Evolutionary conservation across 2,888 invertebrate species (phyloP).

Genomic region (Drosophila longiperda): DNA sequence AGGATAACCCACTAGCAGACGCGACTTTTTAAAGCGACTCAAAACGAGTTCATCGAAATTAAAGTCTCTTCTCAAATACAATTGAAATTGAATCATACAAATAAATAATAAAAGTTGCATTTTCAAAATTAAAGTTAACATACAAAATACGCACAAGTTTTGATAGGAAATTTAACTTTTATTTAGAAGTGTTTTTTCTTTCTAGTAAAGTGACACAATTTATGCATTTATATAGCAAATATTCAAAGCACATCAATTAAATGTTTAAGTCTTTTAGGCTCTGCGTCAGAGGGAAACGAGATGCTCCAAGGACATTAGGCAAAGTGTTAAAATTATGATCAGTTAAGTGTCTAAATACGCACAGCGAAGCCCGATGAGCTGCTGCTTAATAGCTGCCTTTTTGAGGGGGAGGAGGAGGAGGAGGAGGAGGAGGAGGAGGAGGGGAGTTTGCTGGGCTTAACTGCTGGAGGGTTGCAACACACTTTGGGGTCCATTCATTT

Average conservation of each 20-base stretch:
- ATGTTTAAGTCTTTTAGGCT: neutral
- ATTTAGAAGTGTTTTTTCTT: neutral
- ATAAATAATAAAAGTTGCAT: neutral
- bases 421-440: neutral
- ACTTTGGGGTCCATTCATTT: constrained; percentile 43
- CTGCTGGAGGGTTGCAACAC: constrained; percentile 39
- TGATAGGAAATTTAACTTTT: neutral
- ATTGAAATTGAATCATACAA: neutral
- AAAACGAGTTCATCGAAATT: constrained; percentile 11
- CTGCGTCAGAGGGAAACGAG: constrained; percentile 10
- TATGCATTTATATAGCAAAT: neutral
- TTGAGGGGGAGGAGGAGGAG: neutral
- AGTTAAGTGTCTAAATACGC: constrained; percentile 77
- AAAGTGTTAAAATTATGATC: constrained; percentile 81
- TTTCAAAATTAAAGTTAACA: neutral
- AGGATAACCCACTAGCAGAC: constrained; percentile 16
- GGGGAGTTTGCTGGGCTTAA: constrained; percentile 3
- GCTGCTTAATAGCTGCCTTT: constrained; percentile 24
- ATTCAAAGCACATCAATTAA: neutral
- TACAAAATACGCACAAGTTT: neutral
- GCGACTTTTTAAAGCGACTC: constrained; percentile 33
- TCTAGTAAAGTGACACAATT: too few species aligned
- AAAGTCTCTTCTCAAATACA: neutral
- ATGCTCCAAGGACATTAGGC: constrained; percentile 55
- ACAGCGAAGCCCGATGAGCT: constrained; percentile 31